These are phyloP conservation scores for Nymphalis urticae DNA, from an alignment of 2,888 invertebrate species.

Conservation along the genomic window DNA sequence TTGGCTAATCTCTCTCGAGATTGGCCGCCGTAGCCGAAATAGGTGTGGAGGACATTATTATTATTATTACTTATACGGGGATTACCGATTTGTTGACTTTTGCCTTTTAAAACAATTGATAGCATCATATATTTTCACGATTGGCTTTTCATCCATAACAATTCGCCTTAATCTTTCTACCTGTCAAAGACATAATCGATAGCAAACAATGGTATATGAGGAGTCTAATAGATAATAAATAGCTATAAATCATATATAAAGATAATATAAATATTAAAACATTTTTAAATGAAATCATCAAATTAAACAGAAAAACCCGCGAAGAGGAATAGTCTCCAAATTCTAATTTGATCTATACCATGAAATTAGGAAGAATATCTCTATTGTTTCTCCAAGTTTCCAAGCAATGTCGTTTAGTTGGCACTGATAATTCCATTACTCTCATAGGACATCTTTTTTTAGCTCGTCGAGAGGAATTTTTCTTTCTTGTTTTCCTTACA, in stretches of 20 bases:
- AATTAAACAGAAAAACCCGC: no score
- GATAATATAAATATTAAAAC: no score
- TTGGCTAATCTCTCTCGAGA: no score
- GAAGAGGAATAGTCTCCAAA: no score
- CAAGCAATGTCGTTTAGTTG: constrained; percentile 66
- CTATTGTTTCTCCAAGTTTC: constrained; percentile 65
- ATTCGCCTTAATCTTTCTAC: constrained; percentile 61
- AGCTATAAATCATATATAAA: not conserved
- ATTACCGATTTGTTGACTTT: constrained; percentile 38
- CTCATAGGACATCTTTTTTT: constrained; percentile 57
- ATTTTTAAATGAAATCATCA: no score
- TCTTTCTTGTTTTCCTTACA: constrained; percentile 6
- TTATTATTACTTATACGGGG: no score
- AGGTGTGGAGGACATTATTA: no score
- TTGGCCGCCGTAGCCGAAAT: no score
- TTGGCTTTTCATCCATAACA: constrained; percentile 59
- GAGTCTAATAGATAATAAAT: not conserved
- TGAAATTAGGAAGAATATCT: constrained; percentile 56
- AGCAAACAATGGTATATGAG: not conserved
- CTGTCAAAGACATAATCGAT: constrained; percentile 43
- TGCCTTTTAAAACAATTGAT: constrained; percentile 56
- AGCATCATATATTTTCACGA: constrained; percentile 63
- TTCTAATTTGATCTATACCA: constrained; percentile 50
- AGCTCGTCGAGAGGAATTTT: constrained; percentile 11
- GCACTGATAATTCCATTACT: constrained; percentile 64